These are phyloP conservation scores for Ctenochaetus hawaiiensis DNA, from an alignment of 2,797 vertebrate species.

Conservation along the genomic window DNA sequence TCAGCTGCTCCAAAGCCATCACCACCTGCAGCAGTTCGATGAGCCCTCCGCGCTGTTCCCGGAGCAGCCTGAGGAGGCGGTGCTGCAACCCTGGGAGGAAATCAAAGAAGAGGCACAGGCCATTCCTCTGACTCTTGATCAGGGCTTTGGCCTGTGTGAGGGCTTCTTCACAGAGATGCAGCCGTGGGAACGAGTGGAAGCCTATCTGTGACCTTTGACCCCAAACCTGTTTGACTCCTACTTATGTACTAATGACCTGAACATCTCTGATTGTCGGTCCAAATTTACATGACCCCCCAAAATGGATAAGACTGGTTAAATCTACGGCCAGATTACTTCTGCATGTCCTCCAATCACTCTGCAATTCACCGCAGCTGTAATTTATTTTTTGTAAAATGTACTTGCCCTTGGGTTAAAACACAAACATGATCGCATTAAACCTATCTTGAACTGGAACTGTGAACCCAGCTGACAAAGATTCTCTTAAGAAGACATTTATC, in stretches of 20 bases:
- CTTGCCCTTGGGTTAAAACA: not conserved
- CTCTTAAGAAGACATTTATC: slow-evolving; percentile 8
- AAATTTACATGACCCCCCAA: not conserved
- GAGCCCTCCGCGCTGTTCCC: slow-evolving; percentile 82
- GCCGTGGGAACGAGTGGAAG: slow-evolving; percentile 86
- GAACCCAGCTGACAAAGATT: not conserved
- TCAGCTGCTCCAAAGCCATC: slow-evolving; percentile 77
- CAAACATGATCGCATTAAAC: slow-evolving; percentile 15
- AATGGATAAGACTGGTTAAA: slow-evolving; percentile 10
- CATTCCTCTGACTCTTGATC: slow-evolving; percentile 85
- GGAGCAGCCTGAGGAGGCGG: slow-evolving; percentile 77
- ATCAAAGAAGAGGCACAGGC: slow-evolving; percentile 86
- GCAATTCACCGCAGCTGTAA: slow-evolving; percentile 28
- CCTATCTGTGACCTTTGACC: slow-evolving; percentile 81
- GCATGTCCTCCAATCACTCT: slow-evolving; percentile 30
- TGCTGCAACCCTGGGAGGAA: slow-evolving; percentile 87
- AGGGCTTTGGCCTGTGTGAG: slow-evolving; percentile 85
- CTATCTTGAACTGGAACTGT: slow-evolving; percentile 13
- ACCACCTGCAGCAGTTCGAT: slow-evolving; percentile 81
- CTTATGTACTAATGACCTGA: slow-evolving; percentile 6
- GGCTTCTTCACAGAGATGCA: slow-evolving; percentile 88
- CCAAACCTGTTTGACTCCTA: slow-evolving; percentile 21
- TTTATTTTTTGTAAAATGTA: slow-evolving; percentile 22
- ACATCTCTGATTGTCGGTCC: slow-evolving; percentile 18
- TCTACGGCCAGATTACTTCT: not conserved